These are phyloP conservation scores for Sigmodon hispidus DNA, from an alignment of 2,113 vertebrate genomes.

Conservation along the genomic window DNA sequence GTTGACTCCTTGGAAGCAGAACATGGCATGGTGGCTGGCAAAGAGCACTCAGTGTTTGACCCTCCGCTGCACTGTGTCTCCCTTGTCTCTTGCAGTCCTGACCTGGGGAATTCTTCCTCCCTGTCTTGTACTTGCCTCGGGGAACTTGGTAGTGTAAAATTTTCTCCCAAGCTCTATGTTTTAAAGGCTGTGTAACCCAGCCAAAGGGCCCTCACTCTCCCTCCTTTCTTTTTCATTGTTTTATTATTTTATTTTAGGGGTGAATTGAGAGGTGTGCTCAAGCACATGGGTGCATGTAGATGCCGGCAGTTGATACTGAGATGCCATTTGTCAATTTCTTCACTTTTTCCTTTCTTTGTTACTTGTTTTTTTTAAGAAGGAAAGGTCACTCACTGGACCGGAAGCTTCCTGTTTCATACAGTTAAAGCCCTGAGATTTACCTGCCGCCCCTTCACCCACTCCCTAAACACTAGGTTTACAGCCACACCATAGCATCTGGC, in stretches of 20 bases:
- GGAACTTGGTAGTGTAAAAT: not conserved
- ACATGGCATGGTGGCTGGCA: not conserved
- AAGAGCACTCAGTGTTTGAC: fast-evolving
- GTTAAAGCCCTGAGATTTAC: not conserved
- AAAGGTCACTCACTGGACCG: not conserved
- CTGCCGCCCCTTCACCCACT: not conserved
- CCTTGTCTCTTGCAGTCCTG: not conserved
- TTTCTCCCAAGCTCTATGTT: not conserved
- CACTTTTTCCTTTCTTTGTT: not conserved
- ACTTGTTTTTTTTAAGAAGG: not conserved
- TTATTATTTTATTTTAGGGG: not conserved
- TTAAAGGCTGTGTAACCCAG: not conserved
- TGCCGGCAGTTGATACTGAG: not conserved
- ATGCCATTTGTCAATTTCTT: not conserved
- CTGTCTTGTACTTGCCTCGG: not conserved
- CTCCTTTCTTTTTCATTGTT: not conserved
- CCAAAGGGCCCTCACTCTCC: not conserved
- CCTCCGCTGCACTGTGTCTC: not conserved
- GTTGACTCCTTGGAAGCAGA: not conserved
- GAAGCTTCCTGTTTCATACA: not conserved
- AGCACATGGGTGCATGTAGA: not conserved
- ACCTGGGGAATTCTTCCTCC: not conserved
- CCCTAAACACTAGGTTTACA: not conserved
- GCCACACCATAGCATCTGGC: not conserved
- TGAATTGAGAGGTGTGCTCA: not conserved